Conservation (phyloP, 1,140 invertebrate genomes). For the Drosophila sulfurigaster region DNA sequence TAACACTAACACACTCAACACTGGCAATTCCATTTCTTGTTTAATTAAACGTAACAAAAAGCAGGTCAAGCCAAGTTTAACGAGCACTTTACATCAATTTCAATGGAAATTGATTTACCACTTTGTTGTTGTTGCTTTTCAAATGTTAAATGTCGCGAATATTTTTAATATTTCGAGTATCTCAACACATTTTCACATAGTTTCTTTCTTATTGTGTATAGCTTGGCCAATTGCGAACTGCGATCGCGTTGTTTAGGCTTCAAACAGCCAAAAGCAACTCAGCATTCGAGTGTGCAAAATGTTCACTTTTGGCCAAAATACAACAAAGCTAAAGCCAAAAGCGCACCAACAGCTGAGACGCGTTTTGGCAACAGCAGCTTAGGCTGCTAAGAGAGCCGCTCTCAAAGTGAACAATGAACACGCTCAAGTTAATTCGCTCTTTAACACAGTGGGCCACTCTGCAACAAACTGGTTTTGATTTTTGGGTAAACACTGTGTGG, state of each 20-base stretch:
- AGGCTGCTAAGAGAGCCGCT: conserved; percentile 55
- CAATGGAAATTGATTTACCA: conserved; percentile 42
- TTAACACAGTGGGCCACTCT: conserved; percentile 33
- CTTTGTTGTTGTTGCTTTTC: conserved; percentile 9
- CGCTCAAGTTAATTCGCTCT: conserved; percentile 25
- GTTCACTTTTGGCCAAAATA: conserved; percentile 57
- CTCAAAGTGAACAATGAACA: not conserved
- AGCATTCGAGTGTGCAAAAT: conserved; percentile 71
- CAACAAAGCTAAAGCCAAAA: conserved; percentile 14
- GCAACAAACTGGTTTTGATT: conserved; percentile 48
- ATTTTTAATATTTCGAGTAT: conserved; percentile 1
- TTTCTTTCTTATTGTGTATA: conserved; percentile 4
- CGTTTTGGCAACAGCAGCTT: conserved; percentile 25
- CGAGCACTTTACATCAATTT: conserved; percentile 37
- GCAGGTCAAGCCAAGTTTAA: conserved; percentile 36
- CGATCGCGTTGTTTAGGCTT: conserved; percentile 54
- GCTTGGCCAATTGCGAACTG: not conserved
- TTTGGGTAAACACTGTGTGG: conserved; percentile 18
- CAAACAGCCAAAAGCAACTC: conserved; percentile 62
- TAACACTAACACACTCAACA: conserved; percentile 7
- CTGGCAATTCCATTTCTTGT: conserved; percentile 58
- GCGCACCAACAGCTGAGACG: conserved; percentile 50
- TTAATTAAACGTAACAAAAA: conserved; percentile 30
- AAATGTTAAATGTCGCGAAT: conserved; percentile 37
- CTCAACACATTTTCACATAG: conserved; percentile 37